A percentile compares a stretch with the other conserved stretches of the same genome.
These are phyloP conservation scores for Enhydra lutris DNA, from an alignment of 2,113 vertebrate species.

Conservation along the genomic window DNA sequence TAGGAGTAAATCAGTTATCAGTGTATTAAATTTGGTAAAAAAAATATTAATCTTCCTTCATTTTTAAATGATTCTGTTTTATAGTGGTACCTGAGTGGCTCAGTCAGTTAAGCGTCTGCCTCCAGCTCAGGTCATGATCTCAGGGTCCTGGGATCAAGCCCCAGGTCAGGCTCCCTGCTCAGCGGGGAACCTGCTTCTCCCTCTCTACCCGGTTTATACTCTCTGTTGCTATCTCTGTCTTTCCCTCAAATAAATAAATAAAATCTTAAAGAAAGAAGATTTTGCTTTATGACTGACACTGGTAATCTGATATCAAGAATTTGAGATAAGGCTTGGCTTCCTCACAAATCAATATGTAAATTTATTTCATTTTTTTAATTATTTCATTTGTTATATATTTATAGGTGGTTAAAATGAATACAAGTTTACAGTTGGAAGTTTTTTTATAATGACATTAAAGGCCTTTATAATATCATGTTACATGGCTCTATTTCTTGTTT, in stretches of 20 bases:
- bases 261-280: background rate
- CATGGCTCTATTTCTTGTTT: background rate
- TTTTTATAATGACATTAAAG: background rate
- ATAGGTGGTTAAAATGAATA: background rate
- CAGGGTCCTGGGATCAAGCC: too few species aligned
- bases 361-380: background rate
- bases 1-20: background rate
- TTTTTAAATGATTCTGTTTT: constrained; percentile 30
- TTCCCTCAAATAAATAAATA: background rate
- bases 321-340: background rate
- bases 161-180: too few species aligned
- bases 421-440: background rate
- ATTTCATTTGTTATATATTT: background rate
- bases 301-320: background rate
- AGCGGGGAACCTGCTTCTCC: too few species aligned
- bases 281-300: background rate
- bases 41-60: background rate
- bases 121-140: too few species aligned
- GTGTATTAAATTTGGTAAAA: background rate
- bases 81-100: background rate
- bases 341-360: background rate
- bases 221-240: too few species aligned
- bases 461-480: background rate
- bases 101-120: too few species aligned
- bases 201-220: too few species aligned